A percentile compares a stretch with the other conserved stretches of the same genome.
Evolutionary conservation across 1,140 invertebrate genomes (phyloP).

Genomic region (Lordiphosa stackelbergi): DNA sequence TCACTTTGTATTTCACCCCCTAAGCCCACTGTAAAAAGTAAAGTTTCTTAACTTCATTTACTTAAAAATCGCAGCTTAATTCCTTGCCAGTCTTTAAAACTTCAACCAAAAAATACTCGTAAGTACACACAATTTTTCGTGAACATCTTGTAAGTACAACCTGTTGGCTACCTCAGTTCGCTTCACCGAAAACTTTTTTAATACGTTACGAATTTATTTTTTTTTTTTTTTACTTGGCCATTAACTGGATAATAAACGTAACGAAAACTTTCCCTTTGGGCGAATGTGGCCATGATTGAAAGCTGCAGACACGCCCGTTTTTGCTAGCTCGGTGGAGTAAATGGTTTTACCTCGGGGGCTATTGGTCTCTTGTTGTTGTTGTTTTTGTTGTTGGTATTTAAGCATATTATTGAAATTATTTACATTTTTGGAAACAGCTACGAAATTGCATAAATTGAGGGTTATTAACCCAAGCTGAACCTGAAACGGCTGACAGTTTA

Average conservation of each 20-base stretch:
- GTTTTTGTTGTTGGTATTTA: slow-evolving; percentile 53
- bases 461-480: slow-evolving; percentile 33
- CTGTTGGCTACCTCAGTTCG: slow-evolving; percentile 37
- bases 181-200: slow-evolving; percentile 50
- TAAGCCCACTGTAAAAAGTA: slow-evolving; percentile 30
- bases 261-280: slow-evolving; percentile 44
- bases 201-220: slow-evolving; percentile 39
- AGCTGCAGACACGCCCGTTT: slow-evolving; percentile 24
- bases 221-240: slow-evolving; percentile 23
- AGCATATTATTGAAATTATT: slow-evolving; percentile 70
- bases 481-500: slow-evolving; percentile 44
- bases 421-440: slow-evolving; percentile 20
- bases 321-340: slow-evolving; percentile 14
- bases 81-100: slow-evolving; percentile 20
- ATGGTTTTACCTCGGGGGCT: slow-evolving; percentile 50
- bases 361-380: slow-evolving; percentile 21
- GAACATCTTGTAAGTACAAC: slow-evolving; percentile 29
- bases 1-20: background rate
- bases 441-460: slow-evolving; percentile 42
- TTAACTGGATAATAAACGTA: slow-evolving; percentile 49
- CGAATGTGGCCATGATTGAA: slow-evolving; percentile 53
- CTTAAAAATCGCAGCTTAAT: slow-evolving; percentile 42
- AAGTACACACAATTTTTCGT: slow-evolving; percentile 20
- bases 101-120: slow-evolving; percentile 14
- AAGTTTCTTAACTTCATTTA: slow-evolving; percentile 53